A percentile compares a stretch with the other conserved stretches of the same genome.
Conservation (phyloP, 2,113 vertebrate genomes). For the Hiodon alosoides region DNA sequence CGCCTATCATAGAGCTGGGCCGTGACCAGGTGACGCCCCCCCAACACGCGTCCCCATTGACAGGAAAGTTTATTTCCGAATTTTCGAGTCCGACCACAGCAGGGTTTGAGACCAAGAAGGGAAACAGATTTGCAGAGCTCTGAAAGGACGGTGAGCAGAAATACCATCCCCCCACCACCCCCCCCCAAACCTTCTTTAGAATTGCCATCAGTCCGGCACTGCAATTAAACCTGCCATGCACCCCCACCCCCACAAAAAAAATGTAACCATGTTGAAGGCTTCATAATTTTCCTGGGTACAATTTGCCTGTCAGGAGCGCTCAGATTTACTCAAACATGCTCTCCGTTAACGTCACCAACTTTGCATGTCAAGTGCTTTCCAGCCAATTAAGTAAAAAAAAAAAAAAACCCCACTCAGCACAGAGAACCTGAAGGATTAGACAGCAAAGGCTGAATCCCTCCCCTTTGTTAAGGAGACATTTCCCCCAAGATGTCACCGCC, state of each 20-base stretch:
- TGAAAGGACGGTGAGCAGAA: neutral
- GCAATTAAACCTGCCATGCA: slow-evolving; percentile 78
- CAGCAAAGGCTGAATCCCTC: slow-evolving; percentile 94
- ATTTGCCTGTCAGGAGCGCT: slow-evolving; percentile 99
- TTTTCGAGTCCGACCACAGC: too few species aligned
- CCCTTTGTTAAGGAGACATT: slow-evolving; percentile 89
- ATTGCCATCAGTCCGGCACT: slow-evolving; percentile 74
- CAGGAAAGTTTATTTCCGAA: too few species aligned
- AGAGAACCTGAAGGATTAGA: slow-evolving; percentile 99
- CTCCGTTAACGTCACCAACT: slow-evolving; percentile 95
- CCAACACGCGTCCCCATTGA: too few species aligned
- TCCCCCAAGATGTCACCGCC: slow-evolving; percentile 89
- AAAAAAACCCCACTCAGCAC: slow-evolving; percentile 64
- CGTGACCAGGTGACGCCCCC: too few species aligned
- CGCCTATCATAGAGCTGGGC: too few species aligned
- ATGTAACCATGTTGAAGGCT: slow-evolving; percentile 98
- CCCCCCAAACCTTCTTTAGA: slow-evolving; percentile 42
- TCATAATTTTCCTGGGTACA: slow-evolving; percentile 99
- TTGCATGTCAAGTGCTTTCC: slow-evolving; percentile 99
- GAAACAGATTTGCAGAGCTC: neutral
- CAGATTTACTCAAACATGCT: slow-evolving; percentile 91
- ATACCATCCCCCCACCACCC: slow-evolving; percentile 21
- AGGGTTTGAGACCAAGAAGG: too few species aligned
- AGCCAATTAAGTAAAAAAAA: slow-evolving; percentile 94
- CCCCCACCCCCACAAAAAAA: slow-evolving; percentile 52